Base-by-base conservation (phyloP, 2,888 invertebrate species). In the Chironomus tentans region DNA sequence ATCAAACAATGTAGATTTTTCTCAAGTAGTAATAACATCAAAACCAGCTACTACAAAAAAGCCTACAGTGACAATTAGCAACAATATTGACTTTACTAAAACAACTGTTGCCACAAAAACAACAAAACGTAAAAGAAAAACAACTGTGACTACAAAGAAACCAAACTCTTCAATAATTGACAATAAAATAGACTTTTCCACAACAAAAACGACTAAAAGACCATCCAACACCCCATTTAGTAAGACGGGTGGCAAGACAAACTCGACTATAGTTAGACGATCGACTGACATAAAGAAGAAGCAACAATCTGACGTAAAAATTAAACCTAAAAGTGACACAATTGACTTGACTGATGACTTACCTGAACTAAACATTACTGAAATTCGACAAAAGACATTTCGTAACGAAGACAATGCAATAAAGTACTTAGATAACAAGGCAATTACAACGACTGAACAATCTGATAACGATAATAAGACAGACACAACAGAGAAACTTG, bases 161-260 rank as follows among this genome's bases (percentile, higher is more conserved):
- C 69, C 68, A 18, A 50, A 47, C 10, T 56, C 56, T 0, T n/a
- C 61, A 15, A 22, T 15, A 80, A 12, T 77, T 12, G 70, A 73
- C 50, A 77, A 77, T 65, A 77, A 77, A 73, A 12, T 77, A 48
- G 77, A 77, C 56, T 48, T 77, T 56, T 15, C 15, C 6, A 46
- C 15, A 2, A 70, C 18, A 38, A 65, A 18, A 13, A 70, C 76
- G 15, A 74, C 70, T 0, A 70, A 48, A 65, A 48, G 56, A 47
- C 48, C 70, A 22, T 46, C 18, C 13, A 47, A 69, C 18, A 69
- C 10, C 21, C 74, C 74, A 2, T 74, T 74, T 47, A 77, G 75
- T 38, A 77, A 75, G 46, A 15, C 22, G n/a, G n/a, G n/a, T 46
- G 56, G 61, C n/a, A 38, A 68, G 13, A 18, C 12, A 18, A 68